Evolutionary conservation across 2,797 vertebrate genomes (phyloP).

Genomic region (Leuciscus waleckii): DNA sequence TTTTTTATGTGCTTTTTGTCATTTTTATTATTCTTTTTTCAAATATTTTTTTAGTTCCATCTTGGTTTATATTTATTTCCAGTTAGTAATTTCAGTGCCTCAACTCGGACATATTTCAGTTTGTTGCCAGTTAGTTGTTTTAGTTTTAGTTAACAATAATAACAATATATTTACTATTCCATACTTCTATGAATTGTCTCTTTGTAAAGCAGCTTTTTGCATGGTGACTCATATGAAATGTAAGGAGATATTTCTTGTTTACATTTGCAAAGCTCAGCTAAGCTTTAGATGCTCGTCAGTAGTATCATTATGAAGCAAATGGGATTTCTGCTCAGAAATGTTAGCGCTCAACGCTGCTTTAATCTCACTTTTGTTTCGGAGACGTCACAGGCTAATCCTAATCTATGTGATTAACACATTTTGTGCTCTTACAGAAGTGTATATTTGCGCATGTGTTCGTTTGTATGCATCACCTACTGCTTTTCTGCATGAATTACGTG

Average conservation of each 20-base stretch:
- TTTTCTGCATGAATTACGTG: slow-evolving; percentile 32
- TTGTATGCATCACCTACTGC: not conserved
- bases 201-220: slow-evolving; percentile 12
- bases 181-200: not conserved
- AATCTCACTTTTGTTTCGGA: slow-evolving; percentile 52
- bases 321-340: slow-evolving; percentile 49
- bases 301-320: slow-evolving; percentile 52
- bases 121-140: not conserved
- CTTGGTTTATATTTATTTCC: not conserved
- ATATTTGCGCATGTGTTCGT: slow-evolving; percentile 24
- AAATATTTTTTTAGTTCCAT: not conserved
- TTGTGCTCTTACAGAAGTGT: slow-evolving; percentile 37
- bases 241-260: slow-evolving; percentile 23
- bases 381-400: slow-evolving; percentile 42
- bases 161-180: not conserved
- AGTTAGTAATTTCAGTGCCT: not conserved
- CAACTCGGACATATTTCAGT: not conserved
- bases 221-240: not conserved
- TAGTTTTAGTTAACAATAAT: not conserved
- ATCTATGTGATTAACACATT: slow-evolving; percentile 52
- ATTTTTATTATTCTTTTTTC: not conserved
- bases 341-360: slow-evolving; percentile 25
- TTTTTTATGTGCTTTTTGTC: not conserved
- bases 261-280: slow-evolving; percentile 41
- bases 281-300: slow-evolving; percentile 50